These are phyloP conservation scores for Chascanopsetta lugubris DNA, from an alignment of 2,113 vertebrate species.

Conservation along the genomic window DNA sequence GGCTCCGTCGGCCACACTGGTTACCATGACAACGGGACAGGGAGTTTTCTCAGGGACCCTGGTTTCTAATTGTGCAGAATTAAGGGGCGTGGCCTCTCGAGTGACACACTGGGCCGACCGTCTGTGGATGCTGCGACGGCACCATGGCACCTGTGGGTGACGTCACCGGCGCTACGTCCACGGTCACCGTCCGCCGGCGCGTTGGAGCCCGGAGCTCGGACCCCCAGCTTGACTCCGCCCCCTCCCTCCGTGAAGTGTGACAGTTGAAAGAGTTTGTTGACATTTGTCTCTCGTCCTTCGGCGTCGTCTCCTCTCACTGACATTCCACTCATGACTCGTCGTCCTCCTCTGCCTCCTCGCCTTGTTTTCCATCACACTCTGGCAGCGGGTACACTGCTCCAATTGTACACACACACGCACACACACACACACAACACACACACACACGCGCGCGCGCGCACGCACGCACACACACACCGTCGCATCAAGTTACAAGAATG, in stretches of 20 bases:
- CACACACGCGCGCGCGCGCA: slow-evolving; percentile 8
- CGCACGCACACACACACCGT: slow-evolving; percentile 9
- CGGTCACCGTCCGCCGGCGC: no score
- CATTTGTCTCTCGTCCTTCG: neutral
- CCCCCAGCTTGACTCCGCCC: neutral
- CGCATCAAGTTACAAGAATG: no score
- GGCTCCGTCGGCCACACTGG: no score
- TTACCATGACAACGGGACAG: no score
- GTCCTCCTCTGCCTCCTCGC: slow-evolving; percentile 46
- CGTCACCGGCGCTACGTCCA: no score
- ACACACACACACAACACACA: slow-evolving; percentile 2
- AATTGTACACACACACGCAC: slow-evolving; percentile 41
- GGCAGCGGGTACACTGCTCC: slow-evolving; percentile 52
- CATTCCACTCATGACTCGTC: slow-evolving; percentile 52
- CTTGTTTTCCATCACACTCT: slow-evolving; percentile 55
- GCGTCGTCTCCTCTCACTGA: slow-evolving; percentile 38
- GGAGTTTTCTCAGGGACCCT: no score
- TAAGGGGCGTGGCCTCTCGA: no score
- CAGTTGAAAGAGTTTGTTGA: neutral
- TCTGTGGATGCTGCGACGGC: no score
- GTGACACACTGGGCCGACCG: no score
- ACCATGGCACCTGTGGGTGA: no score
- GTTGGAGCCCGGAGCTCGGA: no score
- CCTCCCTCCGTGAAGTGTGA: neutral
- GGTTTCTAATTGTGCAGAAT: no score